Conservation (phyloP, 2,113 vertebrate species). For the Ceyx cyanopectus region DNA sequence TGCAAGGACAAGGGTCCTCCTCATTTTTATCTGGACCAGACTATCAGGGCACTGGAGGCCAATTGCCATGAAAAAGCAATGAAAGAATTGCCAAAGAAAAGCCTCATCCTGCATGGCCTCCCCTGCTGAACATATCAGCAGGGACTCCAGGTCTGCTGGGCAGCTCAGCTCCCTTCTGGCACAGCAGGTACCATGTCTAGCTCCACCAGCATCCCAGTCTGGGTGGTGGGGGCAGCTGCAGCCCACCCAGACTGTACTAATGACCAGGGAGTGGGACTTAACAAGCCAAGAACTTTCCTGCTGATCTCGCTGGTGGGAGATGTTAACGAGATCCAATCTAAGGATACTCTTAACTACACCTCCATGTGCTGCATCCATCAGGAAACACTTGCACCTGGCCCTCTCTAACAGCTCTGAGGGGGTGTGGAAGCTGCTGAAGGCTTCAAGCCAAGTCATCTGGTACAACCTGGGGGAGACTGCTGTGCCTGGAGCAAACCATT, state of each 20-base stretch:
- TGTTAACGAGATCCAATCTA: not conserved
- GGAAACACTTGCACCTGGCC: not conserved
- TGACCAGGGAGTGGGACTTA: not conserved
- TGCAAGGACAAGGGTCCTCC: not conserved
- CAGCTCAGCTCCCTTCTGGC: not conserved
- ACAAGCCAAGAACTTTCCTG: not conserved
- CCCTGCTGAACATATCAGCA: fast-evolving
- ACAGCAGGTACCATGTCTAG: not conserved
- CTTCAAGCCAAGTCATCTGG: not conserved
- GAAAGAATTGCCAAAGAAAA: not conserved
- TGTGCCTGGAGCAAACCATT: not conserved
- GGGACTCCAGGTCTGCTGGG: not conserved
- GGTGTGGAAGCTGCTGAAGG: not conserved
- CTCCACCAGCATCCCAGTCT: not conserved
- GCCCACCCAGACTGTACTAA: not conserved
- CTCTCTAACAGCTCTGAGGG: not conserved
- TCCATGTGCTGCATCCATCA: not conserved
- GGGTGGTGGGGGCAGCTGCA: not conserved
- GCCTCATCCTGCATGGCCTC: not conserved
- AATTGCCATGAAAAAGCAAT: not conserved
- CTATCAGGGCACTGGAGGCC: not conserved
- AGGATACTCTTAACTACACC: not conserved
- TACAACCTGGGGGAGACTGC: not conserved
- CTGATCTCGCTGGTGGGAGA: not conserved
- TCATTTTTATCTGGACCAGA: not conserved